A percentile compares a stretch with the other conserved stretches of the same genome.
Conservation (phyloP, 2,113 vertebrate species). For the Chloebia gouldiae region DNA sequence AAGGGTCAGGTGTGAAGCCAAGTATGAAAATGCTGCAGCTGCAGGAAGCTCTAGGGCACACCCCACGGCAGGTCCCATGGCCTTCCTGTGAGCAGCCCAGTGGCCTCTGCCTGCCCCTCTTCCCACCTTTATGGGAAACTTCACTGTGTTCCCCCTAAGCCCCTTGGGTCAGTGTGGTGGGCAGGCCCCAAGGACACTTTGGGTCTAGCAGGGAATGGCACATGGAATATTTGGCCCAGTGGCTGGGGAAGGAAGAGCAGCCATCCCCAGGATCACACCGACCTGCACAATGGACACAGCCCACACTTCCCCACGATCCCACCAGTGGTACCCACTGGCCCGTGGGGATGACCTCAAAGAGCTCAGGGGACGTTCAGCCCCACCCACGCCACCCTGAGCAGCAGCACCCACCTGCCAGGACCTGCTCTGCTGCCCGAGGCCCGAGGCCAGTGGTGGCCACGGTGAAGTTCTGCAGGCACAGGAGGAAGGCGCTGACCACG, state of each 20-base stretch:
- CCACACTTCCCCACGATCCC: neutral
- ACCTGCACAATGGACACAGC: fast-evolving
- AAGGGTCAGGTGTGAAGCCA: neutral
- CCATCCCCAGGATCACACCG: neutral
- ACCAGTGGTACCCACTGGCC: fast-evolving
- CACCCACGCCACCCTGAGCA: fast-evolving
- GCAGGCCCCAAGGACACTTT: neutral
- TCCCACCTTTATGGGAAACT: neutral
- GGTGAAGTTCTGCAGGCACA: constrained; percentile 85
- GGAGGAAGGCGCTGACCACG: constrained; percentile 86
- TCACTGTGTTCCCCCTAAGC: neutral
- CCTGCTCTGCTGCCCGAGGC: constrained; percentile 77
- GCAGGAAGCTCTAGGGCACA: neutral
- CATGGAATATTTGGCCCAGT: neutral
- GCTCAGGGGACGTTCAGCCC: no score
- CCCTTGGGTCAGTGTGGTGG: neutral
- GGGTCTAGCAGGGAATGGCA: neutral
- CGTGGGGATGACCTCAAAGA: fast-evolving
- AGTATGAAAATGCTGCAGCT: neutral
- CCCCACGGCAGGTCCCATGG: fast-evolving
- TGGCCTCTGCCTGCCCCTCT: neutral
- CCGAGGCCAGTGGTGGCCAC: constrained; percentile 60
- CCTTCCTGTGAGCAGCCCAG: neutral
- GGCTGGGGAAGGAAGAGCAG: neutral
- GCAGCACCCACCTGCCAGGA: constrained; percentile 79